A percentile compares a stretch with the other conserved stretches of the same genome.
Conservation (phyloP, 2,888 invertebrate species). For the Tetragonula carbonaria region DNA sequence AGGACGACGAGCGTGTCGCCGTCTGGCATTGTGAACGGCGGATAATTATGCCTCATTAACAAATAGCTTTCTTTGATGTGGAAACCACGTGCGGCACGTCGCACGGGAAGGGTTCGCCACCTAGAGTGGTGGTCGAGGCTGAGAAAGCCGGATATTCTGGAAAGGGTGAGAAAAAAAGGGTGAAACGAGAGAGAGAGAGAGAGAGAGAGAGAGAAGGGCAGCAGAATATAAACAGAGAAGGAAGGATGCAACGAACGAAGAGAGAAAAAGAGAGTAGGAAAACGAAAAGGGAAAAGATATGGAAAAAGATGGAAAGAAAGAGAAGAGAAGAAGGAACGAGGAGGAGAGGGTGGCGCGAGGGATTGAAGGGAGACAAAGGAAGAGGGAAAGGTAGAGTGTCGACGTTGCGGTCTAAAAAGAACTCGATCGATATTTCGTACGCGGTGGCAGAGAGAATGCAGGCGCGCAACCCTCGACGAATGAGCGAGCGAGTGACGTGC, state of each 20-base stretch:
- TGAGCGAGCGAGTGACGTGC: constrained; percentile 8
- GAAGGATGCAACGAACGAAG: not conserved
- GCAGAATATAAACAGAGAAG: constrained; percentile 34
- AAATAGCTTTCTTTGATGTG: constrained; percentile 80
- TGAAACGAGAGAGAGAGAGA: not conserved
- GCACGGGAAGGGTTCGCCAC: constrained; percentile 37
- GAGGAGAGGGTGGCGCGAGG: constrained; percentile 19
- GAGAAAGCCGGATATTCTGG: constrained; percentile 9
- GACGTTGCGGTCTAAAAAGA: constrained; percentile 68
- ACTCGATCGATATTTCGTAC: constrained; percentile 74
- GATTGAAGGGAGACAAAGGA: constrained; percentile 47
- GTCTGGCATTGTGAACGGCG: constrained; percentile 71
- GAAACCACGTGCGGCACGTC: constrained; percentile 71
- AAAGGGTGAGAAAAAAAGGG: not conserved
- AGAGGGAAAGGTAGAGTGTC: constrained; percentile 51
- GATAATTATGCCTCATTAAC: constrained; percentile 82
- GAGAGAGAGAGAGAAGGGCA: constrained; percentile 8
- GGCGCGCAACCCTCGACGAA: constrained; percentile 42
- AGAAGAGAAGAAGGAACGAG: constrained; percentile 27
- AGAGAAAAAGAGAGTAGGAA: constrained; percentile 14
- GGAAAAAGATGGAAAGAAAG: constrained; percentile 7
- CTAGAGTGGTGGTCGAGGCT: not conserved
- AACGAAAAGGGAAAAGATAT: constrained; percentile 6
- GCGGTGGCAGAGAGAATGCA: constrained; percentile 52
- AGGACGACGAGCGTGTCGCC: constrained; percentile 56